Evolutionary conservation across 2,797 vertebrate species (phyloP), one percentile per base, ranked within the genome.

Genomic region (Acanthiza pusilla): DNA sequence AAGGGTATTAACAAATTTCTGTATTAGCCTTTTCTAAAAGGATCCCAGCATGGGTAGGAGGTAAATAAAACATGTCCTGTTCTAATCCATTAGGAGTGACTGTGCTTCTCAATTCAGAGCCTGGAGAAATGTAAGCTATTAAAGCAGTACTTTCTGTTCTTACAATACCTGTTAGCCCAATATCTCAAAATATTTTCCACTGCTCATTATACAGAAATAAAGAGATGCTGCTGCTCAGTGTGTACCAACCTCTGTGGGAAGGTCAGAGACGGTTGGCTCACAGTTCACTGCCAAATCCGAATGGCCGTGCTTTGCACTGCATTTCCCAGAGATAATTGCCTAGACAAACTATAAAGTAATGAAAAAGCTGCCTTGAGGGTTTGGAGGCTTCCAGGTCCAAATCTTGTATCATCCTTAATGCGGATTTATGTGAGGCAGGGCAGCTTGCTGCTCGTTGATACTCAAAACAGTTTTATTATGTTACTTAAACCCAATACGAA

Each of bases 91-190:
- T 92, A 84, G 42, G 34, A 89, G 30, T 80, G 68, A 36, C 51
- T 75, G 54, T 50, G 47, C 34, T 88, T 92, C 88, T 92, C 91
- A 83, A 68, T 85, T 91, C 67, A 79, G 77, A 92, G 58, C 68
- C 82, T 84, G 57, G 47, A 89, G 82, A 88, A 84, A 74, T 61
- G 16, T 50, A 29, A 89, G 74, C 63, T 82, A 43, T 89, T 91
- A 91, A 87, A 89, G 78, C 40, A 89, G 11, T 53, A 21, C 68
- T 77, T 93, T 34, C 54, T 77, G 13, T 58, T 88, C 73, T 73
- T 83, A 16, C 50, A 61, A 30, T 83, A 40, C 16, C 57, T 93
- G 60, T 74, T 80, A 61, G 30, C 79, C 30, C 70, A 53, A 18
- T 79, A 67, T 40, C 67, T 92, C 68, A 43, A 74, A 85, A 63